Evolutionary conservation across 53 echinoderm and acorn worm genomes (phyloP).

Genomic region (Echinometra lucunter): DNA sequence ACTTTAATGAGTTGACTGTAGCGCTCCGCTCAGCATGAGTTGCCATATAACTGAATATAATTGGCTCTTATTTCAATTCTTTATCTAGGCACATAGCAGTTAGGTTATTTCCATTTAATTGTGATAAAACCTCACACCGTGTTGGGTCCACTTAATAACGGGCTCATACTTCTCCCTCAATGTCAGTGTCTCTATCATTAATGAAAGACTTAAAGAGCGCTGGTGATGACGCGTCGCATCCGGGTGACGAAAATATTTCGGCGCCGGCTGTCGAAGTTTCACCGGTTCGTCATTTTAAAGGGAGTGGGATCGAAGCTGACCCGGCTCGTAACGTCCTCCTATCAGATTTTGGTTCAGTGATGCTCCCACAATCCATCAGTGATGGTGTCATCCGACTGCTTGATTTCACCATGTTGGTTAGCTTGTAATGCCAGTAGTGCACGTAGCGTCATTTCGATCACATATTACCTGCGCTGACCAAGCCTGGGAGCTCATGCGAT

Average conservation of each 20-base stretch:
- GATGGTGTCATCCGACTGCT: background rate
- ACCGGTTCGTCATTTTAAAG: background rate
- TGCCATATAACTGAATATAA: background rate
- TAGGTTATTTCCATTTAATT: background rate
- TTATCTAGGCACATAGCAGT: background rate
- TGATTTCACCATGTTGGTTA: background rate
- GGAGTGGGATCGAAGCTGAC: background rate
- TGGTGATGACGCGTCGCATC: background rate
- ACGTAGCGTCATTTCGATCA: too few species aligned
- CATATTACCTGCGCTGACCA: too few species aligned
- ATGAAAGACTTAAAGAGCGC: background rate
- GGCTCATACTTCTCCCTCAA: background rate
- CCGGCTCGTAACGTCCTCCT: background rate
- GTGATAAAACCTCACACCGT: background rate
- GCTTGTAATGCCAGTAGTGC: too few species aligned
- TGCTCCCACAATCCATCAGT: background rate
- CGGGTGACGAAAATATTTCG: slow-evolving; percentile 18
- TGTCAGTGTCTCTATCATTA: too few species aligned
- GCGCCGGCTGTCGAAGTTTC: slow-evolving; percentile 12
- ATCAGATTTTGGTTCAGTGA: background rate
- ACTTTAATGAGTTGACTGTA: background rate
- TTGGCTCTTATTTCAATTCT: background rate
- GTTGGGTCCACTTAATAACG: background rate
- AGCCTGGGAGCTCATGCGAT: too few species aligned
- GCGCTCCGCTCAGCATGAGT: too few species aligned